Percentiles rank a stretch among this genome's conserved stretches.
phyloP scores from a whole-genome alignment of 1,140 invertebrate genomes.

The Cherax destructor region DNA sequence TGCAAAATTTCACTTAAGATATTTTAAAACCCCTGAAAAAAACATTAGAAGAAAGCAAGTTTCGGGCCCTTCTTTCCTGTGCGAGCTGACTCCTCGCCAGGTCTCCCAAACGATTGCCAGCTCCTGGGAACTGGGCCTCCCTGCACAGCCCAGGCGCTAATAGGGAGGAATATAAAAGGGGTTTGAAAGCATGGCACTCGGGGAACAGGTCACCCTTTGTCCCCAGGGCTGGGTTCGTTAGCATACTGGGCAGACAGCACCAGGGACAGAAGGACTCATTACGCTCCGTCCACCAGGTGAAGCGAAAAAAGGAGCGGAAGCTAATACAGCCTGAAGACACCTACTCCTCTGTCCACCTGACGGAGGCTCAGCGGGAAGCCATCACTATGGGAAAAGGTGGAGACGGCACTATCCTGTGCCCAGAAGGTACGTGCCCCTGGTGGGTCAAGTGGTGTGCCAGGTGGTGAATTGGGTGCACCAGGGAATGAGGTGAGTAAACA shows the following conservation, averaged over 20 bases:
- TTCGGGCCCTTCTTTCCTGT: too few species aligned
- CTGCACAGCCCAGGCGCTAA: not conserved
- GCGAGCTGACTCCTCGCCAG: too few species aligned
- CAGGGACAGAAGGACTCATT: conserved; percentile 11
- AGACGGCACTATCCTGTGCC: conserved; percentile 73
- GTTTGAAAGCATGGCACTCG: not conserved
- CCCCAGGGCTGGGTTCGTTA: not conserved
- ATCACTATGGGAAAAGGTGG: conserved; percentile 63
- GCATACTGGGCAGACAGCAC: not conserved
- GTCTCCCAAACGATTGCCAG: too few species aligned
- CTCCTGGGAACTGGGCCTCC: not conserved
- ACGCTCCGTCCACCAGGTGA: conserved; percentile 60
- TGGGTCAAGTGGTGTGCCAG: not conserved
- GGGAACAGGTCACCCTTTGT: not conserved
- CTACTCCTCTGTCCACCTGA: conserved; percentile 66
- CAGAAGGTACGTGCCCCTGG: conserved; percentile 68
- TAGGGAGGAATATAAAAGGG: not conserved
- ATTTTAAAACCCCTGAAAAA: not conserved
- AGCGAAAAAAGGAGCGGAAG: conserved; percentile 68
- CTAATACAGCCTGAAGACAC: conserved; percentile 64
- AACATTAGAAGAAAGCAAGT: too few species aligned
- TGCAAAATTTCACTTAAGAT: not conserved
- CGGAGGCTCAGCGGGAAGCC: conserved; percentile 66
- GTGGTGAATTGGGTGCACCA: too few species aligned
- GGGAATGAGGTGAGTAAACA: too few species aligned